phyloP scores from a whole-genome alignment of 2,797 vertebrate genomes.

The Anguilla obscura region DNA sequence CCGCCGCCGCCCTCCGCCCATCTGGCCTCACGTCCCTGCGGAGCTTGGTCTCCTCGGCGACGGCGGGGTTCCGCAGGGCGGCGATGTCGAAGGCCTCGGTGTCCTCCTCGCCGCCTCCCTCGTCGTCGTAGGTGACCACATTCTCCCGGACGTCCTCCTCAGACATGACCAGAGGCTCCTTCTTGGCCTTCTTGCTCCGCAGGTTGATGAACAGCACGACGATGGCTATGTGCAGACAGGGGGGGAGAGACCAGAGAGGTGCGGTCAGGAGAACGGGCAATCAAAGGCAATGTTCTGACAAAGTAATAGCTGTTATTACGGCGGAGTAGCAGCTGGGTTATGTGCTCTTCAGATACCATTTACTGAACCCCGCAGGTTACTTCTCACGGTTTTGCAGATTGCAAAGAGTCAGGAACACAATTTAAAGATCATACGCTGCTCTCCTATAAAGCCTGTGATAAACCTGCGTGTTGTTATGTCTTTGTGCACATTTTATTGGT shows the following conservation, averaged over 20 bases:
- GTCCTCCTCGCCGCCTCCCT: conserved; percentile 89
- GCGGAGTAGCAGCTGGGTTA: neutral
- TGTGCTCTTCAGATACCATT: neutral
- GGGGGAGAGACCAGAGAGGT: neutral
- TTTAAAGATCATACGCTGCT: neutral
- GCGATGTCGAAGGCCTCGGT: conserved; percentile 91
- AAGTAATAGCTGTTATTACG: neutral
- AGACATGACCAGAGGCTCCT: conserved; percentile 87
- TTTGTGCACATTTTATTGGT: neutral
- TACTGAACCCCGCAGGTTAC: neutral
- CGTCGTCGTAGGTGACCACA: conserved; percentile 90
- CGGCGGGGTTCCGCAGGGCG: conserved; percentile 82
- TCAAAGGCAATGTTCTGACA: neutral
- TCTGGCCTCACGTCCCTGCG: conserved; percentile 74
- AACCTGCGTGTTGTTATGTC: neutral
- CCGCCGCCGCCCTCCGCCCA: conserved; percentile 21
- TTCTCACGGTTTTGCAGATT: neutral
- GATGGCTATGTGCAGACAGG: conserved; percentile 63
- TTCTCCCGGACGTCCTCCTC: conserved; percentile 92
- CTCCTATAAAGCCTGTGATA: neutral
- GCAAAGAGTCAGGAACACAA: neutral
- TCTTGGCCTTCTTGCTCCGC: conserved; percentile 79
- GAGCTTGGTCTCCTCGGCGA: conserved; percentile 75
- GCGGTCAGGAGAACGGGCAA: neutral
- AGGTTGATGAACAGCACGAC: conserved; percentile 88